These are phyloP conservation scores for Saguinus midas DNA, from an alignment of 2,113 vertebrate species.

Conservation along the genomic window DNA sequence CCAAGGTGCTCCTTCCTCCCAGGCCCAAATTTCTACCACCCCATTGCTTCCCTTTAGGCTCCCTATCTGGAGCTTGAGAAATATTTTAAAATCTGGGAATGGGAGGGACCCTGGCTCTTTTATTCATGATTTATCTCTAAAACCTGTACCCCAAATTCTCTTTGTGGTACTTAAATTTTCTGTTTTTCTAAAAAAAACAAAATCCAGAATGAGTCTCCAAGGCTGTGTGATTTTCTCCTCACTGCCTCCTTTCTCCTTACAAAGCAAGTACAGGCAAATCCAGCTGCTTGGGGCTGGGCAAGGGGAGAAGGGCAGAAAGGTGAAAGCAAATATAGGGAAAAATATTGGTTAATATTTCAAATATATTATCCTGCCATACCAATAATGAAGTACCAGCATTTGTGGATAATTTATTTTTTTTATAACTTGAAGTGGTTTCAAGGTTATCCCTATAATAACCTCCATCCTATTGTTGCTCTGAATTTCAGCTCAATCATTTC, in stretches of 20 bases:
- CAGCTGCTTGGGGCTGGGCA: not conserved
- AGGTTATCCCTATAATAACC: slow-evolving; percentile 50
- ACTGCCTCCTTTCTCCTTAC: not conserved
- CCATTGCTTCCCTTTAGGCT: not conserved
- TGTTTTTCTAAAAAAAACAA: not conserved
- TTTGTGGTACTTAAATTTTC: not conserved
- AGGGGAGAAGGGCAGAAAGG: not conserved
- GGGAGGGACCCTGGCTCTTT: not conserved
- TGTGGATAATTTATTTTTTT: slow-evolving; percentile 57
- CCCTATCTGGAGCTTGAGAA: not conserved
- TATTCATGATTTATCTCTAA: not conserved
- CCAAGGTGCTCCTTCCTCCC: not conserved
- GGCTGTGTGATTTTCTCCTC: not conserved
- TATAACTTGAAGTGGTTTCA: slow-evolving; percentile 45
- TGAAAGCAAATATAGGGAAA: not conserved
- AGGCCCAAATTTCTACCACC: not conserved
- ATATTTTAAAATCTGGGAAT: not conserved
- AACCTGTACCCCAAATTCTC: not conserved
- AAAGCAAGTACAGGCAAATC: not conserved
- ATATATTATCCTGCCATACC: slow-evolving; percentile 37
- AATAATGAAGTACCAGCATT: slow-evolving; percentile 37
- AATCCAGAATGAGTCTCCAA: not conserved
- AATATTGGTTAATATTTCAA: slow-evolving; percentile 48
- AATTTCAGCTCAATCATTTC: slow-evolving; percentile 36
- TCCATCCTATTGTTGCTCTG: slow-evolving; percentile 17